These are phyloP conservation scores for Leuciscus waleckii DNA, from an alignment of 2,797 vertebrate species.

Conservation along the genomic window DNA sequence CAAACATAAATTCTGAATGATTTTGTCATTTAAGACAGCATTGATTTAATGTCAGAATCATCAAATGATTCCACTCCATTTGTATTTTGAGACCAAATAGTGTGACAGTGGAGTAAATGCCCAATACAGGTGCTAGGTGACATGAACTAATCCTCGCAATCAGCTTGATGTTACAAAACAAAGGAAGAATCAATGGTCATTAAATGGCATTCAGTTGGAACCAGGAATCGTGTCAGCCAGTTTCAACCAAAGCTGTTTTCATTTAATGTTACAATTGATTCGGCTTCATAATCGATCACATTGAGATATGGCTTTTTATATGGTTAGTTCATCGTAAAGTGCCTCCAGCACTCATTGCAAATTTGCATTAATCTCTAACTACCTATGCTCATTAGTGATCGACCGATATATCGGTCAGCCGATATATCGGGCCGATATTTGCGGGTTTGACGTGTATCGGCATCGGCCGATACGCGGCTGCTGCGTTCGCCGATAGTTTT, in stretches of 20 bases:
- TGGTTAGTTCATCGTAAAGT: slow-evolving; percentile 9
- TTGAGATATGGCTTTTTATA: slow-evolving; percentile 33
- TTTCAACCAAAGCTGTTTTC: slow-evolving; percentile 37
- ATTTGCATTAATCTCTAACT: slow-evolving; percentile 11
- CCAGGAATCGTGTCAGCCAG: slow-evolving; percentile 27
- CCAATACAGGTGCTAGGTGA: slow-evolving; percentile 11
- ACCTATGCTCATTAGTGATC: not conserved
- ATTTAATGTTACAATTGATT: slow-evolving; percentile 41
- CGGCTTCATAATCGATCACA: slow-evolving; percentile 33
- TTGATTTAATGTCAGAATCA: slow-evolving; percentile 13
- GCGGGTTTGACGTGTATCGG: too few relatives aligned
- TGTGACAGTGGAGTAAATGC: slow-evolving; percentile 36
- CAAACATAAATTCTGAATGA: slow-evolving; percentile 18
- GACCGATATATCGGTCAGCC: too few relatives aligned
- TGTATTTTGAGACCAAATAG: slow-evolving; percentile 5
- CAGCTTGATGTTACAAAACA: slow-evolving; percentile 52
- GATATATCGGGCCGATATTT: too few relatives aligned
- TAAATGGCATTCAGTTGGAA: slow-evolving; percentile 56
- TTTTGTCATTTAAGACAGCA: slow-evolving; percentile 2
- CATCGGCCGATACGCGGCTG: too few relatives aligned
- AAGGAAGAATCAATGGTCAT: slow-evolving; percentile 57
- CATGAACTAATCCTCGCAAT: slow-evolving; percentile 45
- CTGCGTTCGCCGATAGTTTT: too few relatives aligned
- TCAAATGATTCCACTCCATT: not conserved
- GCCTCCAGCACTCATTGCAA: not conserved